Percentiles rank a stretch among this genome's conserved stretches.
These are phyloP conservation scores for Wiebesia pumilae DNA, from an alignment of 1,140 invertebrate species.

Conservation along the genomic window DNA sequence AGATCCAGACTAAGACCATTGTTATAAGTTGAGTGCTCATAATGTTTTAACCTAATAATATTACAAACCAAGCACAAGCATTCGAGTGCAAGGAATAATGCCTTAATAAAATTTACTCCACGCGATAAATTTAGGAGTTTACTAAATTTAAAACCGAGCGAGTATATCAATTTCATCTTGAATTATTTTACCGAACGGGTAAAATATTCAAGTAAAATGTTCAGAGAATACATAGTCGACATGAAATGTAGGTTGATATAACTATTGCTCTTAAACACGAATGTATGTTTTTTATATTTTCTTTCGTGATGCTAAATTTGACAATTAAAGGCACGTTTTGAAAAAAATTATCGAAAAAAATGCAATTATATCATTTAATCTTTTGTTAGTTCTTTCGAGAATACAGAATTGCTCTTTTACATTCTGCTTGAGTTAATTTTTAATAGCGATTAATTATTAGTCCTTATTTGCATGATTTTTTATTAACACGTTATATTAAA, in stretches of 20 bases:
- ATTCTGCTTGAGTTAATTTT: too few species aligned
- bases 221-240: background rate
- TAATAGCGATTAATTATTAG: too few species aligned
- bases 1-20: background rate
- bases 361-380: too few species aligned
- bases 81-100: background rate
- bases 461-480: too few species aligned
- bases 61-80: background rate
- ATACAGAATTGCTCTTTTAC: too few species aligned
- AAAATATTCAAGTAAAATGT: constrained; percentile 1
- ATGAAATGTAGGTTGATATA: background rate
- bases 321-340: too few species aligned
- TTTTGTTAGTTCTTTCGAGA: too few species aligned
- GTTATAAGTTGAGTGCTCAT: background rate
- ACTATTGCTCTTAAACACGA: too few species aligned
- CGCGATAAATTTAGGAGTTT: background rate
- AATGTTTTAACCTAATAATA: too few species aligned
- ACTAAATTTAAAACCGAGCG: background rate
- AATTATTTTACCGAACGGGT: background rate
- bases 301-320: too few species aligned
- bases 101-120: background rate
- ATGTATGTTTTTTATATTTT: background rate
- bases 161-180: background rate
- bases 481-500: too few species aligned
- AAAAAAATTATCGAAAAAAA: too few species aligned